These are phyloP conservation scores for Planiliza haematocheilus DNA, from an alignment of 2,113 vertebrate genomes.

Conservation along the genomic window DNA sequence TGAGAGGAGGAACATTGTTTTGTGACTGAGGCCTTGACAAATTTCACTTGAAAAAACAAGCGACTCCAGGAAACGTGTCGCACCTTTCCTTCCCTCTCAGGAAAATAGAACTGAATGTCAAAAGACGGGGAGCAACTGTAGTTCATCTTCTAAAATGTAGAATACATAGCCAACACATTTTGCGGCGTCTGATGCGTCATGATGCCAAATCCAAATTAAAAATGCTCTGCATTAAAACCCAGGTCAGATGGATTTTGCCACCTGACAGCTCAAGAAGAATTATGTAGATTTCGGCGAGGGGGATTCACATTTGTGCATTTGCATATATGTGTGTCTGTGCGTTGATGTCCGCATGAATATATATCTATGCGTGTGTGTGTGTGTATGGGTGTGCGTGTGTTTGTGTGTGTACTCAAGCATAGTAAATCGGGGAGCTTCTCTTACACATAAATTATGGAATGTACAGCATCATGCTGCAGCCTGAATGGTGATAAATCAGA, in stretches of 20 bases:
- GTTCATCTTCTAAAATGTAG: not conserved
- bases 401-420: conserved; percentile 33
- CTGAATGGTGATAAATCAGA: conserved; percentile 48
- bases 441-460: conserved; percentile 61
- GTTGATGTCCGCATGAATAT: conserved; percentile 6
- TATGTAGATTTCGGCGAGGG: conserved; percentile 6
- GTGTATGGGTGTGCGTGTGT: conserved; percentile 9
- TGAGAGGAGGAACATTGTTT: not conserved
- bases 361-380: not conserved
- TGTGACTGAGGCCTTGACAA: conserved; percentile 9
- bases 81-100: not conserved
- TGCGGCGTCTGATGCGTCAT: not conserved
- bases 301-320: conserved; percentile 33
- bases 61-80: not conserved
- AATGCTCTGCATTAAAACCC: conserved; percentile 11
- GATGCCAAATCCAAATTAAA: conserved; percentile 9
- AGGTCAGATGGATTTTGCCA: conserved; percentile 38
- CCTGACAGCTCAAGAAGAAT: conserved; percentile 23
- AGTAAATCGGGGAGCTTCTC: conserved; percentile 47
- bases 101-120: not conserved
- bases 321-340: conserved; percentile 26
- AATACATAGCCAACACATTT: not conserved
- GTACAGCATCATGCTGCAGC: conserved; percentile 34
- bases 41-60: not conserved
- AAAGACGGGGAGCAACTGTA: not conserved